A percentile compares a stretch with the other conserved stretches of the same genome.
Conservation (phyloP, 2,888 invertebrate species). For the Digitonthophagus gazella region DNA sequence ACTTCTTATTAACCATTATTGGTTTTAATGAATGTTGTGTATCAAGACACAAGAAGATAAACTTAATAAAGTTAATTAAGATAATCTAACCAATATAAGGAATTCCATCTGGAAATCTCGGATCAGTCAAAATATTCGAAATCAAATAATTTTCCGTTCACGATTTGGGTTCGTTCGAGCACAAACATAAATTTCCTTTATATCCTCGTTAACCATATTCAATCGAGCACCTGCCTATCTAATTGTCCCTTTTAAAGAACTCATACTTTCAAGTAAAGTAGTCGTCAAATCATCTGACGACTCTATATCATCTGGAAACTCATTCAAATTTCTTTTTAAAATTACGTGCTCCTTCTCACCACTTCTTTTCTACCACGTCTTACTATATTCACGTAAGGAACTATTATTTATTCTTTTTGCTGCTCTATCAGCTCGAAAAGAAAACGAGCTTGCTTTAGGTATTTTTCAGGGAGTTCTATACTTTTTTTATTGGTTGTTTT, state of each 20-base stretch:
- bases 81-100: conserved; percentile 42
- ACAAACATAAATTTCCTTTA: conserved; percentile 58
- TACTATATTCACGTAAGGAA: conserved; percentile 55
- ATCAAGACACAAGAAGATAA: too few relatives aligned
- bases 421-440: conserved; percentile 43
- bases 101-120: conserved; percentile 59
- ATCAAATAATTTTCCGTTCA: conserved; percentile 59
- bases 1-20: too few relatives aligned
- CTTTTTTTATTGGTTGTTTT: conserved; percentile 9
- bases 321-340: conserved; percentile 44
- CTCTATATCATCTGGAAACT: conserved; percentile 58
- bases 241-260: conserved; percentile 57
- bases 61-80: background rate
- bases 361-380: conserved; percentile 40
- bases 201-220: conserved; percentile 56
- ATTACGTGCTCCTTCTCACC: conserved; percentile 47
- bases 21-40: too few relatives aligned
- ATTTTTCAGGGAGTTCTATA: conserved; percentile 24
- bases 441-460: conserved; percentile 19
- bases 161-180: conserved; percentile 53
- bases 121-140: conserved; percentile 57
- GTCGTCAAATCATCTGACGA: conserved; percentile 58
- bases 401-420: conserved; percentile 60
- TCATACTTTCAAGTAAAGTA: conserved; percentile 58
- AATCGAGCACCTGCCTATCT: conserved; percentile 59